A percentile compares a stretch with the other conserved stretches of the same genome.
phyloP scores from a whole-genome alignment of 2,888 invertebrate species.

The Mellilla xanthometata region DNA sequence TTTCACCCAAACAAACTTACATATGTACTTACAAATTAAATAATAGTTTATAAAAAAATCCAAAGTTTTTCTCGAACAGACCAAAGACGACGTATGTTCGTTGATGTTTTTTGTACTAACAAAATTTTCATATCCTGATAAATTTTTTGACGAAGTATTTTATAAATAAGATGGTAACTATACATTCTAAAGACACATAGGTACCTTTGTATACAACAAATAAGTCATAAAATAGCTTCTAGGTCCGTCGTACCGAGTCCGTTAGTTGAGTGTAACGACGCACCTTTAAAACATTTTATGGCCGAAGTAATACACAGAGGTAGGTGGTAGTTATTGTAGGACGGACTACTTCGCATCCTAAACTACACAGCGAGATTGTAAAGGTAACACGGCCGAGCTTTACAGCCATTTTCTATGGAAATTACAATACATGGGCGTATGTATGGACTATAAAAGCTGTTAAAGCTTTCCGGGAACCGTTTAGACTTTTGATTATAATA shows the following conservation, averaged over 20 bases:
- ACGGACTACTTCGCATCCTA: conserved; percentile 11
- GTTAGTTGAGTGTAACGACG: conserved; percentile 45
- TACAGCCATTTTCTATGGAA: conserved; percentile 5
- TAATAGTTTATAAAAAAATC: too few relatives aligned
- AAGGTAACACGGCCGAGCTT: not conserved
- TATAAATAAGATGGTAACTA: too few relatives aligned
- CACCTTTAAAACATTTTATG: conserved; percentile 31
- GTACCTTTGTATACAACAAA: conserved; percentile 31
- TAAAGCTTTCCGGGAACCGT: not conserved
- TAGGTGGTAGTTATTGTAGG: conserved; percentile 18
- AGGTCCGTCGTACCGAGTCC: conserved; percentile 52
- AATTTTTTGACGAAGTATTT: too few relatives aligned
- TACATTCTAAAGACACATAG: too few relatives aligned
- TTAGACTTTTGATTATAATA: conserved; percentile 3
- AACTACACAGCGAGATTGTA: not conserved
- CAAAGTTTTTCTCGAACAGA: too few relatives aligned
- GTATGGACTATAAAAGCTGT: conserved; percentile 1
- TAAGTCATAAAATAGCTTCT: conserved; percentile 47
- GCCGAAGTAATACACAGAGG: conserved; percentile 25
- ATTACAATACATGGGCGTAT: conserved; percentile 3
- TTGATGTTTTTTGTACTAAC: too few relatives aligned
- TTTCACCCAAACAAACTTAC: too few relatives aligned
- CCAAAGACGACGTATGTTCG: too few relatives aligned
- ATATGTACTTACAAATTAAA: too few relatives aligned
- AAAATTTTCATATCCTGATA: too few relatives aligned